Percentiles rank a stretch among this genome's conserved stretches.
Evolutionary conservation across 1,140 invertebrate species (phyloP).

Genomic region (Pararge aegeria): DNA sequence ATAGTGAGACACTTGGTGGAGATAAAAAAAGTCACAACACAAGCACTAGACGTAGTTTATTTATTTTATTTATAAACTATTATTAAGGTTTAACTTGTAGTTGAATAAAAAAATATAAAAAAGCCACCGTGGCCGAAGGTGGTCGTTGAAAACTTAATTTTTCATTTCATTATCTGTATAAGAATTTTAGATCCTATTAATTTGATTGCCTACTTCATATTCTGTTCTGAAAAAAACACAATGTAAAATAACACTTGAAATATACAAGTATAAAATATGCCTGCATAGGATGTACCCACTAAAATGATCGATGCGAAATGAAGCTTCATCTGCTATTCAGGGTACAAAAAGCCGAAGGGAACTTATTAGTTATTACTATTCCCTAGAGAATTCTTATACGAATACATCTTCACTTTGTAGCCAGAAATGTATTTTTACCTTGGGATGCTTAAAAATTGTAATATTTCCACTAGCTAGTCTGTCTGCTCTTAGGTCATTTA

Average conservation of each 20-base stretch:
- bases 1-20: no score
- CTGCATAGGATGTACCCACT: no score
- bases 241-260: neutral
- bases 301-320: neutral
- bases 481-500: neutral
- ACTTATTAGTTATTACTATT: slow-evolving; percentile 7
- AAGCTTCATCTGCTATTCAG: slow-evolving; percentile 7
- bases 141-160: no score
- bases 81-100: no score
- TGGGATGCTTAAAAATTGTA: neutral
- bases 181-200: no score
- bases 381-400: slow-evolving; percentile 1
- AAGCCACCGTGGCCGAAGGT: no score
- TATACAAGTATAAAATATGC: neutral
- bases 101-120: no score
- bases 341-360: neutral
- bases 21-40: no score
- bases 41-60: no score
- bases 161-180: no score
- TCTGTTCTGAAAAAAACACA: neutral
- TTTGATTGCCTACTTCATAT: no score
- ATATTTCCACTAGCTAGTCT: neutral
- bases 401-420: slow-evolving; percentile 1
- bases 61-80: no score
- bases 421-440: slow-evolving; percentile 3